Base-by-base conservation (phyloP, 2,888 invertebrate genomes). In the Lasioglossum calceatum region DNA sequence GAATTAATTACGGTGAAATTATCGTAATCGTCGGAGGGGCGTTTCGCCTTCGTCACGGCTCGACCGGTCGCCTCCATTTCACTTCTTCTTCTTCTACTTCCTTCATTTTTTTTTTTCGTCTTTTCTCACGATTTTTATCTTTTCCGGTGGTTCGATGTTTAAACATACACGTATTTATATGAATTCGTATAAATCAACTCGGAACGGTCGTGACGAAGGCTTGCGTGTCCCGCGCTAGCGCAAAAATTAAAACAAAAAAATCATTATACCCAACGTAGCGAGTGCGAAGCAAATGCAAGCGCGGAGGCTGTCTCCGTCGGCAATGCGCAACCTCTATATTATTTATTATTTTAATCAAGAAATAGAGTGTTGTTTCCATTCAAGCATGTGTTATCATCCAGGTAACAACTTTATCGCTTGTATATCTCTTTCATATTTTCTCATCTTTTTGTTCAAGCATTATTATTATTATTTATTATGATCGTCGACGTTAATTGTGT, bases 231-330 rank as follows among this genome's bases (percentile, higher is more conserved):
- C 78, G 78, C 82, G 82, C 74, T 85, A 85, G 89, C 88, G 87
- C 89, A 89, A 91, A 91, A 89, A 89, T 82, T 77, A 88, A 90
- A 89, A 87, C 85, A 88, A 91, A 91, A 91, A 85, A 82, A 67
- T 61, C 32, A 85, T 84, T 84, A 90, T 87, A 86, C 74, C 86
- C 87, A 93, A 91, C 88, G 90, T 92, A 93, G 93, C 93, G 88
- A 91, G 91, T 93, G 91, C 91, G 92, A 93, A 93, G 93, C 92
- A 86, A 83, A 93, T 93, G 92, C 94, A 92, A 91, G 89, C 92
- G 92, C 93, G 92, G 92, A 94, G 93, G 93, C 92, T 92, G 93
- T 93, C 92, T 93, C 92, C 92, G 90, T 90, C 92, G 91, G 90
- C 91, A 90, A 91, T 93, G 92, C 93, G 89, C 88, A 91, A 93